phyloP scores from a whole-genome alignment of 2,888 invertebrate species.

The Phortica okadai region DNA sequence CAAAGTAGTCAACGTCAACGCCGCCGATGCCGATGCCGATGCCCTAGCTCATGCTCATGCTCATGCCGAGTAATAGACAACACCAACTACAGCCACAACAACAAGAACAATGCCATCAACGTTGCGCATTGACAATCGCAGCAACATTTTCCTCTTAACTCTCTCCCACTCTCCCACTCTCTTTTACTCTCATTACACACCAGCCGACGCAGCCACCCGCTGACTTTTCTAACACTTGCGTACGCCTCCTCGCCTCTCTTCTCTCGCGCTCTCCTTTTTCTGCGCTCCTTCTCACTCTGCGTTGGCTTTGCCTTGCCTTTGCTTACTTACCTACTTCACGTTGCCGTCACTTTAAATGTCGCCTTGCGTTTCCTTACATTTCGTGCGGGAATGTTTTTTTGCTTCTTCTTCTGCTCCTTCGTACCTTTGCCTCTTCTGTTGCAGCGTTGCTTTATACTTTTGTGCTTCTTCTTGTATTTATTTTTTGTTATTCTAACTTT shows the following conservation, averaged over 20 bases:
- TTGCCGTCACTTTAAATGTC: conserved; percentile 25
- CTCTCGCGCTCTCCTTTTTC: conserved; percentile 13
- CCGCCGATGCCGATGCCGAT: too few species aligned
- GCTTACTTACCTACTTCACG: background rate
- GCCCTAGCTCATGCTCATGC: background rate
- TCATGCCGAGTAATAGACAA: background rate
- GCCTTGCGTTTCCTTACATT: conserved; percentile 22
- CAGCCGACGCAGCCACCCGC: background rate
- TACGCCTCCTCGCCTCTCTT: conserved; percentile 33
- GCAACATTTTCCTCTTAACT: conserved; percentile 57
- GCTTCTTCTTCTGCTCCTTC: background rate
- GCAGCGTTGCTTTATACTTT: background rate
- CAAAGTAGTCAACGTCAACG: background rate
- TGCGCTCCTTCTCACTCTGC: background rate
- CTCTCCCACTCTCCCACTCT: conserved; percentile 1
- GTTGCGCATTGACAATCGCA: background rate
- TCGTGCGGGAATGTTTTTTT: conserved; percentile 5
- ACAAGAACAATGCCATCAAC: background rate
- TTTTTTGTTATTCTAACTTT: conserved; percentile 1
- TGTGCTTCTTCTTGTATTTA: background rate
- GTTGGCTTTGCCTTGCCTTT: background rate
- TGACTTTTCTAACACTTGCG: background rate
- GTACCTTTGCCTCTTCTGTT: background rate
- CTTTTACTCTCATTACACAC: conserved; percentile 15
- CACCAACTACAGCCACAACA: too few species aligned